Base-by-base conservation (phyloP, 2,113 vertebrate species). In the Gallinago paraguaiae region DNA sequence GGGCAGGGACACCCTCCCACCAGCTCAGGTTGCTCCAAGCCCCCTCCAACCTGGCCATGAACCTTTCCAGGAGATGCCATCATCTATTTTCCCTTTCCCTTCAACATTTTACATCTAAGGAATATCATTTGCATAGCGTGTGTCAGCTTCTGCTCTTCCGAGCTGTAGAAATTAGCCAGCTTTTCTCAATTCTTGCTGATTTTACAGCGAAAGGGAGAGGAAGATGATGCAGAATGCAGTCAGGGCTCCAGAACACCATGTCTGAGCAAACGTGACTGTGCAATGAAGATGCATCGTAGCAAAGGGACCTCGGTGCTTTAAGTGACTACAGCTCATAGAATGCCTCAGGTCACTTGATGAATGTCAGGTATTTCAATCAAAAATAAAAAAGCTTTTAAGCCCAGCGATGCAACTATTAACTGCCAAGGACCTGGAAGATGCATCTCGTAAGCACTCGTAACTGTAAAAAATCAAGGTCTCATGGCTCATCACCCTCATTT, bases 61-160 rank as follows among this genome's bases (percentile, higher is more conserved):
- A 59, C 22, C 6, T 22, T 8, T 59, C 57, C 33, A 59, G 1
- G n/a, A 1, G 4, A 6, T 3, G 27, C 16, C 14, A 9, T 7
- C 0, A 1, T 6, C 25, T 9, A 2, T 12, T 74, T 14, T 25
- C 16, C 13, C 17, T 54, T 65, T 54, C 39, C 43, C n/a, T 64
- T 2, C 4, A 9, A 17, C 10, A 2, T 15, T 10, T 13, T 16
- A 15, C 3, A 1, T 27, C 12, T 39, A 30, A 50, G 33, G 39
- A 88, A 5, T 5, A 54, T 2, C 1, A 1, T 25, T 39, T n/a
- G 28, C 53, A 13, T 56, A 11, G 31, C 12, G 3, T 0, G 10
- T 4, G 23, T 12, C 67, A 30, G 33, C 51, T 82, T 45, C 45
- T 41, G 39, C n/a, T 61, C 46, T 27, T 51, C 45, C 23, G 37